Evolutionary conservation across 2,113 vertebrate genomes (phyloP), one percentile per base, ranked within the genome.

Genomic region (Perccottus glenii): DNA sequence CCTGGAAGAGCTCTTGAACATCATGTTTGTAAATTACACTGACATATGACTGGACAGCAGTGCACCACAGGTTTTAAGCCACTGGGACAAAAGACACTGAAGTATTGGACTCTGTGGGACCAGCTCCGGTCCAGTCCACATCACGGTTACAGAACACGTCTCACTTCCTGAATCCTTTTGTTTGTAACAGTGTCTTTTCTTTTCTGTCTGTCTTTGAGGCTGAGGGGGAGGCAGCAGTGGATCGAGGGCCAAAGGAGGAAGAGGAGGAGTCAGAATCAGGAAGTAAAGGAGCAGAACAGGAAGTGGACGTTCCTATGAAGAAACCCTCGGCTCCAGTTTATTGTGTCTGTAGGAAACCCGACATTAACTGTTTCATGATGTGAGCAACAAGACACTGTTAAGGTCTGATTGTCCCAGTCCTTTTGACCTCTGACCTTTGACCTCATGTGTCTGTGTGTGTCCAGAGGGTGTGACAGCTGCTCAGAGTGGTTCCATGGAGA

Each of bases 341-440:
- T 83, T 96, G 95, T 53, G 58, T 96, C 78, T 96, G 95, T 82
- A 90, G 95, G 53, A 95, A 92, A 71, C 94, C 95, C 0, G 95
- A 96, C 85, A 96, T 94, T 89, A 96, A 96, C 86, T 95, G 95
- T 81, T 96, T 96, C 78, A 96, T 96, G 95, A 96, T 96, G 95
- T 96, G 73, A 51, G 32, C 1, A 11, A 9, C 15, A 38, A 11
- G 15, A 43, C 38, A 35, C 42, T 15, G 8, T 43, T 40, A 42
- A 19, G n/a, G n/a, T 3, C 50, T 53, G 51, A 4, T 35, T 51
- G 4, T 51, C 49, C 49, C 5, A 1, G 19, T 52, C 19, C 19
- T n/a, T 52, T 52, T 6, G 36, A 38, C 36, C 38, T 40, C 5
- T 27, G 19, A 27, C 5, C 8, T 40, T 3, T 6, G 38, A 40